These are phyloP conservation scores for Melangyna quadrimaculata DNA, from an alignment of 2,888 invertebrate genomes.

Conservation along the genomic window DNA sequence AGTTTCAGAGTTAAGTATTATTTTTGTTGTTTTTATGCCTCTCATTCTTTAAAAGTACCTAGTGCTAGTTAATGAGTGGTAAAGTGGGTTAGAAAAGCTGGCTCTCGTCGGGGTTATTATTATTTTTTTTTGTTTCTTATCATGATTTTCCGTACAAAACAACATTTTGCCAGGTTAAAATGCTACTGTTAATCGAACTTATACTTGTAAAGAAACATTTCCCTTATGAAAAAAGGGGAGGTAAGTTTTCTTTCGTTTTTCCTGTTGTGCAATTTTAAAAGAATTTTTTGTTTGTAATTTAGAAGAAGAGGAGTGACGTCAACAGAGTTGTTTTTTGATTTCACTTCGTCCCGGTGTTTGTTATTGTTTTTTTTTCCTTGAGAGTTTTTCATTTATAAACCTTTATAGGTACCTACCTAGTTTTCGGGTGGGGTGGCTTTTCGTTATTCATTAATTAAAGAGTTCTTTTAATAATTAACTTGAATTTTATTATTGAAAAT, in stretches of 20 bases:
- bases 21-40: background rate
- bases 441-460: background rate
- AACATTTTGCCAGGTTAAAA: background rate
- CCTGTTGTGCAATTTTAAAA: slow-evolving; percentile 40
- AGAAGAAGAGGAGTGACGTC: slow-evolving; percentile 55
- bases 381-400: background rate
- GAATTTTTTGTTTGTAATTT: slow-evolving; percentile 42
- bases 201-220: background rate
- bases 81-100: slow-evolving; percentile 24
- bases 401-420: too few species aligned
- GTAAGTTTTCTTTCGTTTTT: slow-evolving; percentile 31
- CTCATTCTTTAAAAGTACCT: background rate
- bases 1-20: background rate
- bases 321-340: slow-evolving; percentile 11
- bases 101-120: background rate
- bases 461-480: slow-evolving; percentile 6
- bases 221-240: background rate
- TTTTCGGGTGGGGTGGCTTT: slow-evolving; percentile 11
- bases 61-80: background rate
- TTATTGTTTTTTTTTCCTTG: background rate
- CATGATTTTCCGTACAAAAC: background rate
- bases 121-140: background rate
- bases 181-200: background rate
- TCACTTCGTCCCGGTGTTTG: slow-evolving; percentile 22
- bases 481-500: background rate